Percentiles rank a stretch among this genome's conserved stretches.
Evolutionary conservation across 2,797 vertebrate genomes (phyloP).

Genomic region (Myiotriccus ornatus): DNA sequence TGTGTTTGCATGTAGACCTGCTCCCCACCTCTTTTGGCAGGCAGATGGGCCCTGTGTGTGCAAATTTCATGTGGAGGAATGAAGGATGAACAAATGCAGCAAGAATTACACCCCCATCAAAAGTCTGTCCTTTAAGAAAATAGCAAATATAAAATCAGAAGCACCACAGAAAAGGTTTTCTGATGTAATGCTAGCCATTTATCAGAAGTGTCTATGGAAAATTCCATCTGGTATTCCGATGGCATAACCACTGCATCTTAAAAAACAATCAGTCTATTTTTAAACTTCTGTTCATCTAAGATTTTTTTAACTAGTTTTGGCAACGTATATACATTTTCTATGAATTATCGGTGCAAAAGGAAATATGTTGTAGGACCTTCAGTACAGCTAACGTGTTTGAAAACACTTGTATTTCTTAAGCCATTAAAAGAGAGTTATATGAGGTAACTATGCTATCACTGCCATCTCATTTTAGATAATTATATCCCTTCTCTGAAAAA

Average conservation of each 20-base stretch:
- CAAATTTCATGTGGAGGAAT: neutral
- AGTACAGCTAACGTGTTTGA: neutral
- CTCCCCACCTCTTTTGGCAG: neutral
- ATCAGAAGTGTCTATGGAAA: neutral
- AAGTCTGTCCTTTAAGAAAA: slow-evolving; percentile 6
- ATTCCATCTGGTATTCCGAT: slow-evolving; percentile 28
- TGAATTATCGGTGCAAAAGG: slow-evolving; percentile 21
- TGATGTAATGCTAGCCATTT: neutral
- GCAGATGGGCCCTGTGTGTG: neutral
- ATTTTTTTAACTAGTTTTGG: slow-evolving; percentile 43
- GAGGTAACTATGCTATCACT: neutral
- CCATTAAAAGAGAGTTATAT: neutral
- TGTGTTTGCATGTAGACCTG: neutral
- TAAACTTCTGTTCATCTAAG: slow-evolving; percentile 19
- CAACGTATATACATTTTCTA: slow-evolving; percentile 6
- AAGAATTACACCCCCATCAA: neutral
- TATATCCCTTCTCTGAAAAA: neutral
- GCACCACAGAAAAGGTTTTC: neutral
- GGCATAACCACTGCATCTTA: slow-evolving; percentile 28
- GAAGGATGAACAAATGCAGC: neutral
- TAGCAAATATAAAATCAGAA: neutral
- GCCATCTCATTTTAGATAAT: neutral
- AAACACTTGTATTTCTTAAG: neutral
- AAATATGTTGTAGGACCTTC: slow-evolving; percentile 41
- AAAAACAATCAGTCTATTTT: slow-evolving; percentile 54